Percentiles rank a stretch among this genome's conserved stretches.
Evolutionary conservation across 2,888 invertebrate species (phyloP).

Genomic region (Rhamphomyia laevipes): DNA sequence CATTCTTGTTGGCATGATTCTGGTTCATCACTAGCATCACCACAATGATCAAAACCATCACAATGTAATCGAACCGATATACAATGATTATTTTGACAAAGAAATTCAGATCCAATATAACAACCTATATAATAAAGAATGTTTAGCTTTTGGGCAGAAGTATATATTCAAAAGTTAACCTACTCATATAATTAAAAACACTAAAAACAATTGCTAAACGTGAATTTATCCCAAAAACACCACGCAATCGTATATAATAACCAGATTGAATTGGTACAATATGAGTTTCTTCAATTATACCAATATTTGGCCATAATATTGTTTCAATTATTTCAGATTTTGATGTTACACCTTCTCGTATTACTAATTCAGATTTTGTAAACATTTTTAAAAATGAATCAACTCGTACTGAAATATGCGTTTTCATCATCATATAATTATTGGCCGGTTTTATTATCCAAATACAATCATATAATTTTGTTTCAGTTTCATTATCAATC

Average conservation of each 20-base stretch:
- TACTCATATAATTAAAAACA: slow-evolving; percentile 58
- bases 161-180: slow-evolving; percentile 15
- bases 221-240: slow-evolving; percentile 50
- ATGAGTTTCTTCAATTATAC: slow-evolving; percentile 42
- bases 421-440: slow-evolving; percentile 51
- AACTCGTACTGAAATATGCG: slow-evolving; percentile 51
- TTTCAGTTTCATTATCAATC: slow-evolving; percentile 44
- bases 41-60: slow-evolving; percentile 67
- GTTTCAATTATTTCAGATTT: slow-evolving; percentile 47
- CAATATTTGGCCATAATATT: slow-evolving; percentile 43
- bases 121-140: slow-evolving; percentile 42
- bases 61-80: slow-evolving; percentile 54
- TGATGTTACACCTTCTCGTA: slow-evolving; percentile 58
- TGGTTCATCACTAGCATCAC: slow-evolving; percentile 59
- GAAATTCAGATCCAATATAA: slow-evolving; percentile 52
- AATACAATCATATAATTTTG: slow-evolving; percentile 53
- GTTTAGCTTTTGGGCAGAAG: neutral
- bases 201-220: slow-evolving; percentile 56
- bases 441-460: slow-evolving; percentile 58
- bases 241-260: slow-evolving; percentile 56
- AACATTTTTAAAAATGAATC: slow-evolving; percentile 49
- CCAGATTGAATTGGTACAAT: slow-evolving; percentile 50
- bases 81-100: slow-evolving; percentile 60
- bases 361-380: slow-evolving; percentile 47
- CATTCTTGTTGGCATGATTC: slow-evolving; percentile 48